phyloP scores from a whole-genome alignment of 2,797 vertebrate species.

The Podargus strigoides region DNA sequence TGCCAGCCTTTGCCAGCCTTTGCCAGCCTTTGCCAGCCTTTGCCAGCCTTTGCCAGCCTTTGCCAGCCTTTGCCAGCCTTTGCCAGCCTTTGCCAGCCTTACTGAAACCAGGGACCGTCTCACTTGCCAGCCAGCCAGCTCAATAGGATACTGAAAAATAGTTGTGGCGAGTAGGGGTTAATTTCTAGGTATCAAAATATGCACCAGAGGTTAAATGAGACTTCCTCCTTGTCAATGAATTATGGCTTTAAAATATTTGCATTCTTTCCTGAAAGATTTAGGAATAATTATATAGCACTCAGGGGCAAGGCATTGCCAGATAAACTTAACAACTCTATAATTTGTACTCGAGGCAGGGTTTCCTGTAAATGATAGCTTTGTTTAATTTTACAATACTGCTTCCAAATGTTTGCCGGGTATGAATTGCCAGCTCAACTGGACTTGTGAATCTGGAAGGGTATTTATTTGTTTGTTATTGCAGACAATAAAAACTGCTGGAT shows the following conservation, averaged over 20 bases:
- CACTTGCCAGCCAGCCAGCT: rapidly evolving
- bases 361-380: slow-evolving; percentile 68
- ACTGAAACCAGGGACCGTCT: not conserved
- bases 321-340: slow-evolving; percentile 70
- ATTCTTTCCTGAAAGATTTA: slow-evolving; percentile 72
- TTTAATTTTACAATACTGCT: slow-evolving; percentile 57
- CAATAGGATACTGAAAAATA: not conserved
- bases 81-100: not conserved
- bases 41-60: not conserved
- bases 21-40: not conserved
- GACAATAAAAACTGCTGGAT: not conserved
- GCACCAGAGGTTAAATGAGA: slow-evolving; percentile 48
- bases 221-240: slow-evolving; percentile 66
- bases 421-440: slow-evolving; percentile 11
- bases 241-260: slow-evolving; percentile 67
- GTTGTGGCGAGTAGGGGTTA: slow-evolving; percentile 23
- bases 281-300: slow-evolving; percentile 72
- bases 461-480: slow-evolving; percentile 44
- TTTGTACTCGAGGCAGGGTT: slow-evolving; percentile 69
- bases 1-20: not conserved
- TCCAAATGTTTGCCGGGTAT: slow-evolving; percentile 50
- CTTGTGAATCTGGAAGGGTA: not conserved
- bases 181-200: slow-evolving; percentile 50
- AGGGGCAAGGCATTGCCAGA: slow-evolving; percentile 63
- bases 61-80: not conserved